Percentiles rank a stretch among this genome's conserved stretches.
phyloP scores from a whole-genome alignment of 2,797 vertebrate species.

The Notolabrus celidotus region DNA sequence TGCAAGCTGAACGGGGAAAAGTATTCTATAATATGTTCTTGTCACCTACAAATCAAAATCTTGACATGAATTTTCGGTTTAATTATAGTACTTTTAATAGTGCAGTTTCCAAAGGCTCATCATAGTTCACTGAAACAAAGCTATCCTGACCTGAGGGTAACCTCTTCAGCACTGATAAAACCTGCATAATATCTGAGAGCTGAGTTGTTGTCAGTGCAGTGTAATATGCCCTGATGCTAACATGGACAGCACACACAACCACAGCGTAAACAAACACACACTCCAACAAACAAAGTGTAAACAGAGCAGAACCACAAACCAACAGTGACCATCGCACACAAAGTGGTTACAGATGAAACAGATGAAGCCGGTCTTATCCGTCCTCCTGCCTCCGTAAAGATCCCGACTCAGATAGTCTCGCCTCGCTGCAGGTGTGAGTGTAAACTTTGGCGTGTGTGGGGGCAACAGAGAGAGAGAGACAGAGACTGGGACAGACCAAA shows the following conservation, averaged over 20 bases:
- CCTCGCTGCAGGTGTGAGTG: conserved; percentile 76
- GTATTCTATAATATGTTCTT: too few species aligned
- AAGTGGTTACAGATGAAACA: conserved; percentile 61
- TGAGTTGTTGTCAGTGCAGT: conserved; percentile 12
- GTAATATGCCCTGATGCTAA: conserved; percentile 29
- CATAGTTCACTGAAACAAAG: not conserved
- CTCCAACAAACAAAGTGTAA: conserved; percentile 43
- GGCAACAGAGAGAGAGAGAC: conserved; percentile 22
- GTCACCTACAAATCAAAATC: too few species aligned
- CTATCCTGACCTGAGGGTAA: conserved; percentile 29
- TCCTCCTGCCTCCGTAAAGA: conserved; percentile 59
- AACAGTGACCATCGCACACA: conserved; percentile 46
- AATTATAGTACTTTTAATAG: too few species aligned
- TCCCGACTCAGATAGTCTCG: conserved; percentile 63
- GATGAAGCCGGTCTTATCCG: conserved; percentile 17
- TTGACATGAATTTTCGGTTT: not conserved
- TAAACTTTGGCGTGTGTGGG: conserved; percentile 45
- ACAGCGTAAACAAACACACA: conserved; percentile 34
- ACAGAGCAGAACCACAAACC: conserved; percentile 43
- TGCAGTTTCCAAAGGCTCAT: too few species aligned
- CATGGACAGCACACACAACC: conserved; percentile 19
- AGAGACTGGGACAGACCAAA: conserved; percentile 36
- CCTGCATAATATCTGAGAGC: conserved; percentile 13
- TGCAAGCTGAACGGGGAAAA: too few species aligned
- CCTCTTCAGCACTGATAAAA: conserved; percentile 18